Conservation (phyloP, 2,113 vertebrate species). For the Poeciliopsis occidentalis region DNA sequence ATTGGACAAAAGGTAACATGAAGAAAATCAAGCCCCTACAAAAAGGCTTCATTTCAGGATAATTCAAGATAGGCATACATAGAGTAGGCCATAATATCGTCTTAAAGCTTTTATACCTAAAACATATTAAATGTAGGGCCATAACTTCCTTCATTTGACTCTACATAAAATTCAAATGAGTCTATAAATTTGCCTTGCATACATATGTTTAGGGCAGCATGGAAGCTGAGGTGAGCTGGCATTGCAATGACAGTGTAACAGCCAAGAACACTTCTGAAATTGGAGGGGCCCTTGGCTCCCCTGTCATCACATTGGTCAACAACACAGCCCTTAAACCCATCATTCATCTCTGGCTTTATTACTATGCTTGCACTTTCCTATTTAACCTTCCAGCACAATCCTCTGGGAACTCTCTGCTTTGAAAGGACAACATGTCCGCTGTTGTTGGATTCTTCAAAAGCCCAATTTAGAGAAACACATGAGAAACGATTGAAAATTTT, state of each 20-base stretch:
- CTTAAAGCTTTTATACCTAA: constrained; percentile 70
- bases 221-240: constrained; percentile 63
- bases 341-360: constrained; percentile 72
- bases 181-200: constrained; percentile 64
- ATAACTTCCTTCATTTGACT: constrained; percentile 77
- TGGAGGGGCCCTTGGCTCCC: constrained; percentile 55
- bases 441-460: constrained; percentile 12
- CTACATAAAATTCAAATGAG: constrained; percentile 73
- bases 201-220: constrained; percentile 50
- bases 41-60: constrained; percentile 34
- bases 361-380: constrained; percentile 52
- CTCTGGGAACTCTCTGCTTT: constrained; percentile 33
- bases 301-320: constrained; percentile 73
- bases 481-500: not conserved
- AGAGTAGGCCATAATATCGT: constrained; percentile 29
- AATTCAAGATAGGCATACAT: constrained; percentile 38
- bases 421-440: constrained; percentile 23
- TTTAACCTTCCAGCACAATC: constrained; percentile 52
- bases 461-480: constrained; percentile 4
- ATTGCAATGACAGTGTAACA: constrained; percentile 51
- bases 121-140: constrained; percentile 73
- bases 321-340: constrained; percentile 69
- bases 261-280: constrained; percentile 72
- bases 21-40: constrained; percentile 27
- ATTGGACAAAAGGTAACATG: not conserved